Base-by-base conservation (phyloP, 2,888 invertebrate genomes). In the Frankliniella fusca region DNA sequence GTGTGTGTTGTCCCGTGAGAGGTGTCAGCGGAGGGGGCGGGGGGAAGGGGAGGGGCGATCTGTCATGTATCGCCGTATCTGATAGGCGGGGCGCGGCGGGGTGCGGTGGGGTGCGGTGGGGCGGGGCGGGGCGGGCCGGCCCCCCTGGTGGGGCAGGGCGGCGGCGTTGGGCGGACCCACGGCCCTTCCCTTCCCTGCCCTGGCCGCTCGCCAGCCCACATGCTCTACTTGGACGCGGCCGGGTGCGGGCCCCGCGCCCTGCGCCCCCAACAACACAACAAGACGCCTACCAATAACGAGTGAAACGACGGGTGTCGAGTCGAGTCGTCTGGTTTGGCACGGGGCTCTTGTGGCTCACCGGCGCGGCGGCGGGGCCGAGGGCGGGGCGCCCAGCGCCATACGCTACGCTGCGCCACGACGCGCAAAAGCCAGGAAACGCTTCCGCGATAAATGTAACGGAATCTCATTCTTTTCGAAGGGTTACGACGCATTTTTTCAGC, bases 231-330 rank as follows among this genome's bases (percentile, higher is more conserved):
- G 54, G 54, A 54, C 18, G 38, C 38, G 38, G 38, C 38, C 38
- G 38, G n/a, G n/a, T n/a, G 54, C 54, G 20, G 15, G 10, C 61
- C 18, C 15, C 7, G 61, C 61, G 54, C 61, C 54, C 54, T 54
- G 54, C 20, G 38, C 38, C 38, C 5, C 38, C 70, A 12, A 10
- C 70, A 9, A 27, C 70, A 27, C 70, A 27, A 27, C 23, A 1
- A 70, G 70, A 76, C 70, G 70, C 27, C 70, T 76, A 76, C 70
- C 70, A 76, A 76, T 76, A 76, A 76, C 70, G 70, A 76, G 70
- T 76, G 70, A 76, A 76, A 76, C 70, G 70, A 76, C 70, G 70
- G 70, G 70, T 76, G 70, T 76, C 70, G 70, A 27, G 70, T 76
- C 70, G 70, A 27, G 27, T 61, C 61, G 61, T 18, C 61, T 76